Percentiles rank a stretch among this genome's conserved stretches.
These are phyloP conservation scores for Trichogramma pretiosum DNA, from an alignment of 1,140 invertebrate genomes.

Conservation along the genomic window DNA sequence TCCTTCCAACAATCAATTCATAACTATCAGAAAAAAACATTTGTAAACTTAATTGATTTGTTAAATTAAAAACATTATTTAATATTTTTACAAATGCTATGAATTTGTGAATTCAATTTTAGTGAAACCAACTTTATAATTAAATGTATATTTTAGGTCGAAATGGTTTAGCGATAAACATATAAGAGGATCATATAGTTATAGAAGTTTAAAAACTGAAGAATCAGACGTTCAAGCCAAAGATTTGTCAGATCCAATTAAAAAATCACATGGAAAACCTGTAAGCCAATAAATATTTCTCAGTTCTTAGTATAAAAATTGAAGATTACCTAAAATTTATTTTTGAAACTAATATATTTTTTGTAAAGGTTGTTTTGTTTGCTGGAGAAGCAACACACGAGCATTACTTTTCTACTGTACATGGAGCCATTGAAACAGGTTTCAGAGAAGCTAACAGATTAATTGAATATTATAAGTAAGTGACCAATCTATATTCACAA, in stretches of 20 bases:
- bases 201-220: constrained; percentile 48
- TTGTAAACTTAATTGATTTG: no score
- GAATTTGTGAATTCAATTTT: constrained; percentile 49
- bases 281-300: constrained; percentile 18
- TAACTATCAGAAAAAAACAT: no score
- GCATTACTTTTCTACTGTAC: constrained; percentile 64
- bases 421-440: constrained; percentile 71
- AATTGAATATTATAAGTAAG: constrained; percentile 38
- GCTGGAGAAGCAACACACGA: constrained; percentile 65
- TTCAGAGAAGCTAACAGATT: constrained; percentile 66
- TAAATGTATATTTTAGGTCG: constrained; percentile 41
- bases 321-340: neutral
- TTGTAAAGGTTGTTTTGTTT: constrained; percentile 49
- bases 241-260: constrained; percentile 32
- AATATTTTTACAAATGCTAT: constrained; percentile 2
- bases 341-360: constrained; percentile 27
- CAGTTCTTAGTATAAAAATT: constrained; percentile 6
- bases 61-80: constrained; percentile 12
- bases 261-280: constrained; percentile 25
- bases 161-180: constrained; percentile 61
- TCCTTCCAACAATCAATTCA: no score
- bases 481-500: neutral
- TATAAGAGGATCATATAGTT: constrained; percentile 63
- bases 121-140: constrained; percentile 15
- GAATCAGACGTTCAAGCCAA: constrained; percentile 17